Base-by-base conservation (phyloP, 1,140 invertebrate species). In the Sycobia sp. region DNA sequence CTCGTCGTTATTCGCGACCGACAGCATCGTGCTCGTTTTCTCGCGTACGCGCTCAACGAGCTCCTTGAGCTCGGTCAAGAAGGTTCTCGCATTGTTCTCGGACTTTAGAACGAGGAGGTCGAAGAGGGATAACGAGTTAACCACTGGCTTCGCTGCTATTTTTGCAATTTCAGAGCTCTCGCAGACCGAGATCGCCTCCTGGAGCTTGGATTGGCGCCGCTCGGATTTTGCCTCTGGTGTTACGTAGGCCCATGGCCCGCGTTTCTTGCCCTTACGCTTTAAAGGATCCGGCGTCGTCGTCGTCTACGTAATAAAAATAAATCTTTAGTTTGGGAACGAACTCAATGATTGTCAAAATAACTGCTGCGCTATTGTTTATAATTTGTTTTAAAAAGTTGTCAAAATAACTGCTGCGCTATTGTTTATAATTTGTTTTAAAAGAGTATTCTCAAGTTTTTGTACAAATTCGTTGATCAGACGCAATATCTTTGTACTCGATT, bases 181-280 rank as follows among this genome's bases (percentile, higher is more conserved):
- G 20, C 78, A 80, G 1, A 76, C 77, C 0, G 77, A 76, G 23
- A 80, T 79, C 39, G 84, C 84, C 71, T 86, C 84, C 65, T 80
- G 79, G 0, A 86, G 71, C 70, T 84, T 85, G 1, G 75, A 65
- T 65, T 84, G 82, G 25, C 83, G 74, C 44, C 80, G 76, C 41
- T 81, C 76, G 1, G 81, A 79, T 44, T 80, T 79, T 2, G 78
- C 80, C 56, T 81, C 81, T 0, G 81, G 81, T 0, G 78, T 82
- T 2, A 76, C 74, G 25, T 80, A 80, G 5, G 78, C 78, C 74
- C 78, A 80, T 16, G 79, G 78, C 0, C 80, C 79, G 0, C 80
- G 73, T 67, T 78, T 77, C 25, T 79, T 80, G 0, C 81, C 78
- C 55, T 78, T 79, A 0, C 77, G 71, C 56, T 80, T 80, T 9